Evolutionary conservation across 2,113 vertebrate species (phyloP).

Genomic region (Naja naja): DNA sequence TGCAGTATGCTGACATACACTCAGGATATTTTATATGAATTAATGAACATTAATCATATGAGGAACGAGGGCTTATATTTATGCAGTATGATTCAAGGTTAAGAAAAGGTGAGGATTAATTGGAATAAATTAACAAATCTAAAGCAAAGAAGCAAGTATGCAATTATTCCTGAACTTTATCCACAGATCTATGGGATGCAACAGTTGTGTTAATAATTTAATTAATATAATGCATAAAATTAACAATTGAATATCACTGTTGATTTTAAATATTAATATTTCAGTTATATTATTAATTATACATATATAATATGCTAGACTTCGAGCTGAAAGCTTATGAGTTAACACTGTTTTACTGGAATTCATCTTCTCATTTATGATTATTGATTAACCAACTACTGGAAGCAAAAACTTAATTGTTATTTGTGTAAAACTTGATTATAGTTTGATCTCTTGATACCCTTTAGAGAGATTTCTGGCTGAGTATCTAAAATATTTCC

Average conservation of each 20-base stretch:
- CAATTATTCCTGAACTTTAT: slow-evolving; percentile 65
- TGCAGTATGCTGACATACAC: no score
- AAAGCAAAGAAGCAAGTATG: slow-evolving; percentile 52
- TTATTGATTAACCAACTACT: slow-evolving; percentile 42
- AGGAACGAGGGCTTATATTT: slow-evolving; percentile 27
- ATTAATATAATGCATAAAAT: slow-evolving; percentile 78
- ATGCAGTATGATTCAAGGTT: slow-evolving; percentile 62
- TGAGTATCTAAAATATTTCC: slow-evolving; percentile 38
- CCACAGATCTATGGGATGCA: slow-evolving; percentile 54
- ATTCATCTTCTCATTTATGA: slow-evolving; percentile 48
- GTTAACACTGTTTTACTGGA: slow-evolving; percentile 52
- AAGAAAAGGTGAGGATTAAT: slow-evolving; percentile 56
- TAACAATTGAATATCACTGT: slow-evolving; percentile 71
- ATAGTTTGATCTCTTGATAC: slow-evolving; percentile 47
- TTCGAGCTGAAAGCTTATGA: slow-evolving; percentile 55
- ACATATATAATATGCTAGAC: slow-evolving; percentile 54
- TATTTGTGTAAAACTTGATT: slow-evolving; percentile 54
- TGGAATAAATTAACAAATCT: slow-evolving; percentile 62
- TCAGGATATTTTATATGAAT: no score
- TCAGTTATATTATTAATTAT: slow-evolving; percentile 69
- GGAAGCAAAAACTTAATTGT: slow-evolving; percentile 39
- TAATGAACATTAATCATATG: slow-evolving; percentile 27
- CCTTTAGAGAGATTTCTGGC: slow-evolving; percentile 28
- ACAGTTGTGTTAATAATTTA: slow-evolving; percentile 75
- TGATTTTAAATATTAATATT: slow-evolving; percentile 63